Base-by-base conservation (phyloP, 2,888 invertebrate genomes). In the Limnephilus lunatus region DNA sequence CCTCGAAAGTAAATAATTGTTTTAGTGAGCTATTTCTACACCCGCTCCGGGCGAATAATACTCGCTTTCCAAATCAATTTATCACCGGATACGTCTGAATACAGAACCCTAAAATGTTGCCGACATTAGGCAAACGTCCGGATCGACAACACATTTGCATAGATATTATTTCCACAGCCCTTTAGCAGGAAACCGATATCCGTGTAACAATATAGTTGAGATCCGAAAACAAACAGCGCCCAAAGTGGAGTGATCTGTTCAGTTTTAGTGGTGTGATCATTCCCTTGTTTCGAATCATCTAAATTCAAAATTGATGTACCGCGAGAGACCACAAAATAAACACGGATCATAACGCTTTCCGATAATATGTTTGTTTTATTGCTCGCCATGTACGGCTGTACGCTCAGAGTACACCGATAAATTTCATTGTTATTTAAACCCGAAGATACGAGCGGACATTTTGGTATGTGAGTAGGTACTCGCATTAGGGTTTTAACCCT, bases 161-260 rank as follows among this genome's bases (percentile, higher is more conserved):
- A 89, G 88, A 48, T 82, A 91, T 53, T 81, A 81, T 86, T 53
- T 53, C 82, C 39, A 35, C 12, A 91, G 48, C 83, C 81, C 48
- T 86, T 31, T 53, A n/a, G 44, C 44, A 30, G 81, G 86, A 89
- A 91, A 89, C 89, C 86, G 68, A 89, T 48, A 81, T 81, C 80
- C n/a, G 68, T 87, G 88, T 35, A 25, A 53, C 48, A 91, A 92
- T 91, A 87, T 91, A 87, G 68, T 80, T 85, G 91, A 92, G 68
- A 89, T 90, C 39, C 87, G 87, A 83, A 91, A 88, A 85, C 91
- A 92, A 92, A 92, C 92, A 91, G n/a, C 12, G 89, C 44, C 35
- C 39, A 53, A 35, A 48, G 48, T 81, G 81, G 87, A 31, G 68
- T 90, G 92, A 92, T 89, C 89, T 44, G 68, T 89, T 39, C 81